Percentiles rank a stretch among this genome's conserved stretches.
These are phyloP conservation scores for Ips nitidus DNA, from an alignment of 1,140 invertebrate species.

Conservation along the genomic window DNA sequence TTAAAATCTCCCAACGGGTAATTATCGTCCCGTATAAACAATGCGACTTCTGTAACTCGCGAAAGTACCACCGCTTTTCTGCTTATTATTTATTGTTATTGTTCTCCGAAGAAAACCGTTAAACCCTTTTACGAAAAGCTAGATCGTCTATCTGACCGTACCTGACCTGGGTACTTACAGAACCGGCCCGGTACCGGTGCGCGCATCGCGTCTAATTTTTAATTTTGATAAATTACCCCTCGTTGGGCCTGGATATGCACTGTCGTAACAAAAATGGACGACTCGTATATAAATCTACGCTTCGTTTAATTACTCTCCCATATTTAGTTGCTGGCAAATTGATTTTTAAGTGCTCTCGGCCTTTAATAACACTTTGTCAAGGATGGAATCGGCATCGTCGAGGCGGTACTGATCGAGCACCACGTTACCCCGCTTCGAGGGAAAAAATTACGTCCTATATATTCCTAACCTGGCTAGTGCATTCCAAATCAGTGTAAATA, in stretches of 20 bases:
- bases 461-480: too few species aligned
- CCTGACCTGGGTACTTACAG: background rate
- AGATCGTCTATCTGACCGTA: too few species aligned
- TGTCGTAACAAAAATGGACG: background rate
- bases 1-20: background rate
- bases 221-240: slow-evolving; percentile 10
- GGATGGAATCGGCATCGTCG: background rate
- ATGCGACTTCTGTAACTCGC: background rate
- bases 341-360: slow-evolving; percentile 11
- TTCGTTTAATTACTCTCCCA: slow-evolving; percentile 11
- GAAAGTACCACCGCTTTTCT: background rate
- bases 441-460: too few species aligned
- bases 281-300: background rate
- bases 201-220: background rate
- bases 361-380: slow-evolving; percentile 7
- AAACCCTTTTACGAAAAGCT: background rate
- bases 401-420: background rate
- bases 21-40: background rate
- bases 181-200: background rate
- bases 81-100: slow-evolving; percentile 1
- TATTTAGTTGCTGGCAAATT: slow-evolving; percentile 11
- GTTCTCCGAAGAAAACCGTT: background rate
- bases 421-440: too few species aligned
- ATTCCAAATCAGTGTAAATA: too few species aligned
- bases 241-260: background rate